phyloP scores from a whole-genome alignment of 2,797 vertebrate genomes.

The Ataeniobius toweri region DNA sequence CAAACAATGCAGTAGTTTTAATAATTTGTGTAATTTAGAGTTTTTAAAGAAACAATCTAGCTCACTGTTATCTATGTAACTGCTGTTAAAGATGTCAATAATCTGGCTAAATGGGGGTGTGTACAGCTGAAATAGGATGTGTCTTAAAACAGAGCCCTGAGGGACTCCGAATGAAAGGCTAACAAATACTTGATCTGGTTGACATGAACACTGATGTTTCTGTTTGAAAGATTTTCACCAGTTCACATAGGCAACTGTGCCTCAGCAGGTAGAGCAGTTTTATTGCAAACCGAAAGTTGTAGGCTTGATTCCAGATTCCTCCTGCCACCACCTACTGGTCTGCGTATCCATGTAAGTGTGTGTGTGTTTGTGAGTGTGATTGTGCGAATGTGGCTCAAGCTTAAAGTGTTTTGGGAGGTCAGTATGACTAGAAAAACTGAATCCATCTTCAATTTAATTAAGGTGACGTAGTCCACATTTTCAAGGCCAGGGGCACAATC shows the following conservation, averaged over 20 bases:
- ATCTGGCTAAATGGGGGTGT: neutral
- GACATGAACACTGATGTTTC: neutral
- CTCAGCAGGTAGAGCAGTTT: neutral
- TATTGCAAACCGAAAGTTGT: neutral
- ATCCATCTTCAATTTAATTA: too few species aligned
- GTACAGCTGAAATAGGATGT: neutral
- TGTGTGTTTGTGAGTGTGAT: too few species aligned
- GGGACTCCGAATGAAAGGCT: neutral
- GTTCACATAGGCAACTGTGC: neutral
- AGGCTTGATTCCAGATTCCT: neutral
- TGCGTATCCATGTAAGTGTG: neutral
- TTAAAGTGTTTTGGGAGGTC: neutral
- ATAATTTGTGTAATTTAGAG: neutral
- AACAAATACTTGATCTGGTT: neutral
- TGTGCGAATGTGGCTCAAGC: neutral
- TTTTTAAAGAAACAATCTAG: neutral
- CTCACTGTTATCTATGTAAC: too few species aligned
- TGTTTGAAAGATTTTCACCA: neutral
- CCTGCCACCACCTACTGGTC: neutral
- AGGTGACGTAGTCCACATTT: neutral
- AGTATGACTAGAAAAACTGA: neutral
- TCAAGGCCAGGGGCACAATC: neutral
- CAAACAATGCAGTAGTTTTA: neutral
- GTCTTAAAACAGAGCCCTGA: neutral
- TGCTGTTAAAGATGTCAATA: too few species aligned